Evolutionary conservation across 2,888 invertebrate species (phyloP).

Genomic region (Pristionchus entomophagus): DNA sequence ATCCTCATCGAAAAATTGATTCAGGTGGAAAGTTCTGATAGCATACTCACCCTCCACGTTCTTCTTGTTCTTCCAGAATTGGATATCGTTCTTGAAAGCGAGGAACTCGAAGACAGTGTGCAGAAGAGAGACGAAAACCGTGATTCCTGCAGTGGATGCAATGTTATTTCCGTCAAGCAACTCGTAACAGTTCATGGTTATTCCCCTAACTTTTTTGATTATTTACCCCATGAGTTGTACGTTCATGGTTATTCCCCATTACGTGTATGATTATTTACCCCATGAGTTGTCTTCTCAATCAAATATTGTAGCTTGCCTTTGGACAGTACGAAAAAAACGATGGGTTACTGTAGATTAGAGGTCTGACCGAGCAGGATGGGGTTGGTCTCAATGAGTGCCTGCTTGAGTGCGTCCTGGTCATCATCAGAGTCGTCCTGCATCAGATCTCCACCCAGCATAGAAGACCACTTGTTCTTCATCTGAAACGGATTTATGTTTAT

Average conservation of each 20-base stretch:
- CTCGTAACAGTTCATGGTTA: background rate
- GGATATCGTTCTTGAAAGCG: slow-evolving; percentile 99
- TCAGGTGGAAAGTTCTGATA: background rate
- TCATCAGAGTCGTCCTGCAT: slow-evolving; percentile 79
- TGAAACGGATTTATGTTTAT: too few species aligned
- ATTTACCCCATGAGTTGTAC: too few species aligned
- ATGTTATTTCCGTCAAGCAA: background rate
- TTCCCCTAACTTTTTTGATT: too few species aligned
- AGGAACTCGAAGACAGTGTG: slow-evolving; percentile 98
- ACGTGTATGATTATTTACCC: too few species aligned
- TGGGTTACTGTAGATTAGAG: too few species aligned
- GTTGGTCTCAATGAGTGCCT: slow-evolving; percentile 95
- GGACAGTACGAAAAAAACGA: too few species aligned
- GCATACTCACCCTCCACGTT: slow-evolving; percentile 83
- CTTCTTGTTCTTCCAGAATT: slow-evolving; percentile 98
- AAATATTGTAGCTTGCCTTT: too few species aligned
- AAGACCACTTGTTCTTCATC: slow-evolving; percentile 73
- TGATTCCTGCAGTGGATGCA: slow-evolving; percentile 80
- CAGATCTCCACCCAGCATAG: slow-evolving; percentile 66
- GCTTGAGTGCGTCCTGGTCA: slow-evolving; percentile 83
- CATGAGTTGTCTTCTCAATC: too few species aligned
- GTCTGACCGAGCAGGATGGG: slow-evolving; percentile 87
- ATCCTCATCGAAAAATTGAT: too few species aligned
- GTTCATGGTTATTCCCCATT: too few species aligned
- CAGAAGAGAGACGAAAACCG: slow-evolving; percentile 91